Evolutionary conservation across 2,888 invertebrate species (phyloP).

Genomic region (Oscheius sp.): DNA sequence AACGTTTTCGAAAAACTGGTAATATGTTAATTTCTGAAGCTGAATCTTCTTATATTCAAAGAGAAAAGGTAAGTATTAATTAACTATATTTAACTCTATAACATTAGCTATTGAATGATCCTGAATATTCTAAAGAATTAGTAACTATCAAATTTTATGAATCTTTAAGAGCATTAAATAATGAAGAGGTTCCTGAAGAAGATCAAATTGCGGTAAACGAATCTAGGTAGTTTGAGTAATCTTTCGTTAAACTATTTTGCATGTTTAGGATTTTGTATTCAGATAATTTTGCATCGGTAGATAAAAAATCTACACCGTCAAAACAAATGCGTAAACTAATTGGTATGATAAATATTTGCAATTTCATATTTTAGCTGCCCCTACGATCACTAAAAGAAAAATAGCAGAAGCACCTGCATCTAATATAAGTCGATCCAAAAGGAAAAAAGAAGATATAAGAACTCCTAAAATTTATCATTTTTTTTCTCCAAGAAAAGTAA

Average conservation of each 20-base stretch:
- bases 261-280: too few species aligned
- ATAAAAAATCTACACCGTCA: too few species aligned
- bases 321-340: too few species aligned
- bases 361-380: too few species aligned
- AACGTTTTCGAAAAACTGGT: conserved; percentile 28
- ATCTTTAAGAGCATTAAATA: not conserved
- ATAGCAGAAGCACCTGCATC: too few species aligned
- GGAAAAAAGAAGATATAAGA: not conserved
- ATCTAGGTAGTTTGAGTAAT: too few species aligned
- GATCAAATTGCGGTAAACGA: not conserved
- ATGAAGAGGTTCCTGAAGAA: not conserved
- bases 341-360: too few species aligned
- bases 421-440: too few species aligned
- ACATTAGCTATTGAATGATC: not conserved
- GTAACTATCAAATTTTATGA: not conserved
- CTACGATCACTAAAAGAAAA: too few species aligned
- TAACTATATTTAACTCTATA: not conserved
- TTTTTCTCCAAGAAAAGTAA: not conserved
- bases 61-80: not conserved
- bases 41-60: not conserved
- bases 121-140: not conserved
- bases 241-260: too few species aligned
- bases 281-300: too few species aligned
- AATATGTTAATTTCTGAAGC: not conserved
- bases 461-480: not conserved